Evolutionary conservation across 2,113 vertebrate species (phyloP), one percentile per base, ranked within the genome.

Genomic region (Percopsis transmontana): DNA sequence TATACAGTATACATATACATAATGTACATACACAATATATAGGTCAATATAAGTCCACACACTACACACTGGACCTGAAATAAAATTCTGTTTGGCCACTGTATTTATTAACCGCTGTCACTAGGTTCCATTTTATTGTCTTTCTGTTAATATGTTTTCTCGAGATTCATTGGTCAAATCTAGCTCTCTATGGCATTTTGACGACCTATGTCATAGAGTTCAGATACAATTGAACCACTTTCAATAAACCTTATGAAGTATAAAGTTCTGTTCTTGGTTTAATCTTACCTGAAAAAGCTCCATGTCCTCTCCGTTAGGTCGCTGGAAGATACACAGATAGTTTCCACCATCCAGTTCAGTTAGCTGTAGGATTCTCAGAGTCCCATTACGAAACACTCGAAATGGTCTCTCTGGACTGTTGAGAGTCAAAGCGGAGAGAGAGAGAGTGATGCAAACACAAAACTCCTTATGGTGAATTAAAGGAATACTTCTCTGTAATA

Each of bases 381-480:
- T 93, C 41, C 92, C 92, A 70, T 93, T 93, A 52, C 40, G 85
- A 70, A 93, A 93, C 40, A 85, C 91, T 75, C 85, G 90, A 64
- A 92, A 75, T 44, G 90, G 89, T 80, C 90, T 91, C 68, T 90
- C 87, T 15, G 90, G 89, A 79, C 92, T 93, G 74, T 38, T 79
- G 70, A 72, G 52, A 82, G 64, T 81, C 68, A 42, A 38, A 48
- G n/a, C 58, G 16, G 21, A 63, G n/a, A 40, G 70, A 48, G 74
- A 55, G 62, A 39, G 18, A 67, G 40, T 65, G 10, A 72, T 45
- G 71, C 5, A 52, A 10, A 51, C 55, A n/a, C 2, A 50, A 14
- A 47, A 23, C 18, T 12, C 23, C 67, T 66, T 20, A 2, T 6
- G 16, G 27, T 33, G 12, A 16, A 59, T 77, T 52, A 23, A 24